Evolutionary conservation across 2,888 invertebrate genomes (phyloP).

Genomic region (Coelopa pilipes): DNA sequence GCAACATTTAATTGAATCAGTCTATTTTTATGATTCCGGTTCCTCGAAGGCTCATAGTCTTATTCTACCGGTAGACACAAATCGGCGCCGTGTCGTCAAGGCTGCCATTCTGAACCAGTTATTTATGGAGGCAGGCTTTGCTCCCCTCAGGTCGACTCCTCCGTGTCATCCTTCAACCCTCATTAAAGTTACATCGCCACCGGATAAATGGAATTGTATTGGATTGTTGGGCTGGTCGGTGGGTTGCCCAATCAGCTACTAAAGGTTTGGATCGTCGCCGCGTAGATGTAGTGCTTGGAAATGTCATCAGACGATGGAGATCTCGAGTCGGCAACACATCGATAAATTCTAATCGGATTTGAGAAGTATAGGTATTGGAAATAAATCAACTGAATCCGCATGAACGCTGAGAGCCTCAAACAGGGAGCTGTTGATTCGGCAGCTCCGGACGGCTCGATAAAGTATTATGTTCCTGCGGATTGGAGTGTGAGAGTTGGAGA

Average conservation of each 20-base stretch:
- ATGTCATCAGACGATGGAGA: neutral
- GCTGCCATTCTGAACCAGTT: too few relatives aligned
- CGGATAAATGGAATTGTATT: too few relatives aligned
- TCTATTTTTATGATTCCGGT: neutral
- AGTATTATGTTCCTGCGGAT: neutral
- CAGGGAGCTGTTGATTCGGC: neutral
- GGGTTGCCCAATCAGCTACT: too few relatives aligned
- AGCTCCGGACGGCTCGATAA: neutral
- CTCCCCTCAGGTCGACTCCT: too few relatives aligned
- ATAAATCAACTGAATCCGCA: conserved; percentile 22
- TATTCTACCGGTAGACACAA: neutral
- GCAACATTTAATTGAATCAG: neutral
- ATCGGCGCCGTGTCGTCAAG: too few relatives aligned
- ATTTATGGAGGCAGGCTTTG: too few relatives aligned
- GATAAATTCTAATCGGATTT: conserved; percentile 25
- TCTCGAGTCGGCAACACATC: conserved; percentile 5
- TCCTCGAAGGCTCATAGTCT: neutral
- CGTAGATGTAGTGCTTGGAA: too few relatives aligned
- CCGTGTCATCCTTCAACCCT: too few relatives aligned
- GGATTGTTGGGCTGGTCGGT: too few relatives aligned
- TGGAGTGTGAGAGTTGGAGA: neutral
- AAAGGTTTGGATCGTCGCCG: too few relatives aligned
- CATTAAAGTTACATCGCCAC: too few relatives aligned
- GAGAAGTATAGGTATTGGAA: neutral
- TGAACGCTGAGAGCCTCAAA: neutral